Base-by-base conservation (phyloP, 2,113 vertebrate species). In the Formicarius rufipectus region DNA sequence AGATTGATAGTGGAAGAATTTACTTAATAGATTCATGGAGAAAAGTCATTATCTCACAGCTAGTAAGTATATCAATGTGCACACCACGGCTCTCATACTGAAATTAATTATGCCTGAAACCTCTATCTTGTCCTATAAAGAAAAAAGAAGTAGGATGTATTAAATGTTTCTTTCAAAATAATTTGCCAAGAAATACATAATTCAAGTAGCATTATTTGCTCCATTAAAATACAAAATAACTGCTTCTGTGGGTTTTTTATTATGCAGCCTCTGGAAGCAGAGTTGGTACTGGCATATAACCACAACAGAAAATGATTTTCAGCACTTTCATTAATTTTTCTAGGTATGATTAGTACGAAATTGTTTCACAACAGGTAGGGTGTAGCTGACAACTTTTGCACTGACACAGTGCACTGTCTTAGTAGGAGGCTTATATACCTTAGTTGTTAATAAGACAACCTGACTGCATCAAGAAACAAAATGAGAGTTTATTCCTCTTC, bases 311-410 rank as follows among this genome's bases (percentile, higher is more conserved):
- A 94, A 85, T 49, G n/a, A 42, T 52, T 90, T 96, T 68, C 67
- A 90, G 10, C 62, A 90, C 83, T 94, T 87, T 85, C 93, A 72
- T 45, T 94, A 23, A 12, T 75, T 87, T 81, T 91, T 91, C 84
- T 90, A 49, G 52, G 10, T 83, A 56, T 89, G 78, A 91, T 66
- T 75, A 49, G 21, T 25, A 9, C 19, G 49, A 87, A 73, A 53
- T n/a, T 9, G 12, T 81, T 84, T 95, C 80, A 58, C 37, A 73
- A 69, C 31, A 64, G 35, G 47, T 87, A 37, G n/a, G n/a, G n/a
- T n/a, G n/a, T n/a, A n/a, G n/a, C n/a, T n/a, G n/a, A n/a, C n/a
- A n/a, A n/a, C n/a, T n/a, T n/a, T n/a, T n/a, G n/a, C n/a, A n/a
- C n/a, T n/a, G n/a, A n/a, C n/a, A n/a, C n/a, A n/a, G n/a, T n/a